Base-by-base conservation (phyloP, 2,888 invertebrate genomes). In the Cancer borealis region DNA sequence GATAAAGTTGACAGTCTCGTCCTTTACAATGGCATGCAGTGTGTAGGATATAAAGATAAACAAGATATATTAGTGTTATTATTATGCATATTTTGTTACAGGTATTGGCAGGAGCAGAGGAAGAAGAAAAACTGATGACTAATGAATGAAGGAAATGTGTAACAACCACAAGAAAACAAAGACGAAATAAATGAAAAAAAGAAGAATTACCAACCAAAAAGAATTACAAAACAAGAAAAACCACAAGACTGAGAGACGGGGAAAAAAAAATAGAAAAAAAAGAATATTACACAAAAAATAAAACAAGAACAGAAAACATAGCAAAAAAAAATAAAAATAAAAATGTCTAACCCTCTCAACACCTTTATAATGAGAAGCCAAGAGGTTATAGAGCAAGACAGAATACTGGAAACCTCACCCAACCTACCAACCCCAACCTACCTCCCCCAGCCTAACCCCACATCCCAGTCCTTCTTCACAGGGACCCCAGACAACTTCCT, bases 331-430 rank as follows among this genome's bases (percentile, higher is more conserved):
- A n/a, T n/a, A n/a, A n/a, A n/a, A n/a, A n/a, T n/a, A n/a, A n/a
- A 73, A 47, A 93, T 93, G 93, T 73, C 87, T 21, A 91, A 91
- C 39, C 46, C 91, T 21, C n/a, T 93, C 0, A 91, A 88, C 30
- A 91, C 93, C 26, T 93, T 93, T 54, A 60, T 91, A 66, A 91
- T 93, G 21, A 45, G 66, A 88, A 47, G 91, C 10, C 49, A 88
- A 30, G 90, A 90, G 4, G 60, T 21, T 12, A 1, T 17, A 30
- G 90, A 26, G 45, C 54, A n/a, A 60, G 46, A 88, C 54, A 39
- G 14, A 45, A 10, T n/a, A 60, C n/a, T 14, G 45, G 88, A 10
- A 84, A 66, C 91, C 8, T 3, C 93, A 1, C 21, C 60, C 73
- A 84, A 47, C 91, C 21, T 46, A 17, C 88, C 49, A 5, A 60